phyloP scores from a whole-genome alignment of 2,113 vertebrate species.

The Hippocampus comes region DNA sequence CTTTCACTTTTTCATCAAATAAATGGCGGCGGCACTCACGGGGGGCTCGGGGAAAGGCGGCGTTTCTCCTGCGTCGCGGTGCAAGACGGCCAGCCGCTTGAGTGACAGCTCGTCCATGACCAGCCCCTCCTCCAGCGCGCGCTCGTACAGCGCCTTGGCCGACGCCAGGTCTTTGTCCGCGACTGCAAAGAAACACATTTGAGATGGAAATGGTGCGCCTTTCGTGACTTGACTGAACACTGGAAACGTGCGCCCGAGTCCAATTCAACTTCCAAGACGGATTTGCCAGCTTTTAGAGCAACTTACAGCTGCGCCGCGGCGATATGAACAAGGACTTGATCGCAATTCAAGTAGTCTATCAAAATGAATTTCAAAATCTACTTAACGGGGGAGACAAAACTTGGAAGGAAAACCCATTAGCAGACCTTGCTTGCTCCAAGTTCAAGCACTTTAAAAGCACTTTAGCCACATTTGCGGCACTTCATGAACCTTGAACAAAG shows the following conservation, averaged over 20 bases:
- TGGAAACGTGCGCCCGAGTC: neutral
- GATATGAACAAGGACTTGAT: neutral
- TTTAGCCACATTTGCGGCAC: neutral
- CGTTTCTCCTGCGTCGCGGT: constrained; percentile 75
- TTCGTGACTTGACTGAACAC: neutral
- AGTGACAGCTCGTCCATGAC: constrained; percentile 75
- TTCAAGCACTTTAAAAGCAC: constrained; percentile 4
- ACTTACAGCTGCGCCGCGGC: neutral
- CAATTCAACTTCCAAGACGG: neutral
- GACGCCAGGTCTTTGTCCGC: constrained; percentile 76
- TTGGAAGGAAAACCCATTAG: neutral
- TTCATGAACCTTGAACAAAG: neutral
- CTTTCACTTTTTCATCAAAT: neutral
- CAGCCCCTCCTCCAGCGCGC: constrained; percentile 70
- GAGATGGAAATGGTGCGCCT: neutral
- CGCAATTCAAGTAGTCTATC: neutral
- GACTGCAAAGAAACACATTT: constrained; percentile 57
- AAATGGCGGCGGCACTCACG: constrained; percentile 71
- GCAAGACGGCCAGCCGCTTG: constrained; percentile 82
- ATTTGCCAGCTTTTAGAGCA: neutral
- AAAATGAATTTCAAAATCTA: neutral
- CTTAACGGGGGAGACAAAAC: neutral
- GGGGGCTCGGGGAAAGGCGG: constrained; percentile 87
- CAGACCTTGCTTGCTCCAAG: neutral
- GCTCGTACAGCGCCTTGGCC: constrained; percentile 77